Evolutionary conservation across 2,113 vertebrate species (phyloP).

Genomic region (Nerophis lumbriciformis): DNA sequence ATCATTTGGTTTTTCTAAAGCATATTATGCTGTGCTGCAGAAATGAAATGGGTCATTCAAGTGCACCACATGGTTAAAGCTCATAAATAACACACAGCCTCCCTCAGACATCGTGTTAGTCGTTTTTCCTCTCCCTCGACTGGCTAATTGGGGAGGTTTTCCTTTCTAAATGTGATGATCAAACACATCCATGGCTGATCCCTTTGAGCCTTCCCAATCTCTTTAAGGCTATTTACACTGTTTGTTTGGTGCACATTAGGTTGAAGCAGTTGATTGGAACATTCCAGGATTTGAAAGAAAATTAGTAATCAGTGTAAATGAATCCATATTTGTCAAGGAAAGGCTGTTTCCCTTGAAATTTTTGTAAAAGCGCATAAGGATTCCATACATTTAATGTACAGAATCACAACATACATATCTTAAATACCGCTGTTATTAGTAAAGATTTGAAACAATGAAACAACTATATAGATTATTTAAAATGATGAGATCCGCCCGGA

Average conservation of each 20-base stretch:
- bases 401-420: too few species aligned
- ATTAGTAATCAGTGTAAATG: constrained; percentile 22
- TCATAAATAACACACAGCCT: constrained; percentile 1
- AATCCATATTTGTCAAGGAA: neutral
- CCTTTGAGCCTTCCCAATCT: constrained; percentile 27
- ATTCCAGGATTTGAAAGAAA: constrained; percentile 13
- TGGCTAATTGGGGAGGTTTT: constrained; percentile 27
- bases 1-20: neutral
- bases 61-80: neutral
- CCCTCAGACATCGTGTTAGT: neutral
- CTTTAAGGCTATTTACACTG: constrained; percentile 37
- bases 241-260: constrained; percentile 37
- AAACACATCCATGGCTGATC: constrained; percentile 30
- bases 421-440: too few species aligned
- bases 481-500: too few species aligned
- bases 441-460: too few species aligned
- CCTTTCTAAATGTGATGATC: constrained; percentile 37
- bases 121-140: neutral
- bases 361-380: too few species aligned
- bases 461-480: too few species aligned
- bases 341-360: too few species aligned
- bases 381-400: too few species aligned
- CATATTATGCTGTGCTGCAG: neutral
- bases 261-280: constrained; percentile 23
- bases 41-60: neutral